Percentiles rank a stretch among this genome's conserved stretches.
These are phyloP conservation scores for Cacoxenus indagator DNA, from an alignment of 2,888 invertebrate genomes.

Conservation along the genomic window DNA sequence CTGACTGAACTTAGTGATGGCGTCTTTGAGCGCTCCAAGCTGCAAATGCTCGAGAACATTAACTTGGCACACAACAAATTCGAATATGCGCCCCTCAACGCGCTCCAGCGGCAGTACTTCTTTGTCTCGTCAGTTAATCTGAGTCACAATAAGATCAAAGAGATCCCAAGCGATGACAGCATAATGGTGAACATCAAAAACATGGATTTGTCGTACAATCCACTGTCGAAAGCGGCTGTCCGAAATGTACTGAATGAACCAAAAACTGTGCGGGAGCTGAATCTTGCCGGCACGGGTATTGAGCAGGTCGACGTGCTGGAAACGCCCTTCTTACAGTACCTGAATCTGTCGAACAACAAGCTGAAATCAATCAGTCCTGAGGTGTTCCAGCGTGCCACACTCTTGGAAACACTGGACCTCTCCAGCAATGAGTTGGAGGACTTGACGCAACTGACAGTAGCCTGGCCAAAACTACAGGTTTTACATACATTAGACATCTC, in stretches of 20 bases:
- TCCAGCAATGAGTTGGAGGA: constrained; percentile 79
- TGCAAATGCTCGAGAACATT: constrained; percentile 86
- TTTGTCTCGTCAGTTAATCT: constrained; percentile 84
- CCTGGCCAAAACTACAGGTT: constrained; percentile 80
- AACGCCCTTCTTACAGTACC: constrained; percentile 84
- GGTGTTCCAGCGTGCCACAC: constrained; percentile 83
- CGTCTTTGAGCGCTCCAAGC: constrained; percentile 84
- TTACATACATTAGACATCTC: constrained; percentile 85
- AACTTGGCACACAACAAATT: constrained; percentile 83
- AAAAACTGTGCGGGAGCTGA: constrained; percentile 86
- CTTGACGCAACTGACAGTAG: constrained; percentile 75
- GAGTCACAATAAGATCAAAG: constrained; percentile 81
- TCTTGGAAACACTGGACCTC: constrained; percentile 83
- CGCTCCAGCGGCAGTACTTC: constrained; percentile 87
- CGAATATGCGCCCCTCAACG: constrained; percentile 82
- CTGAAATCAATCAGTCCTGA: constrained; percentile 77
- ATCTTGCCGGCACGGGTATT: constrained; percentile 86
- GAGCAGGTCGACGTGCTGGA: constrained; percentile 78
- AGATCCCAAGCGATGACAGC: constrained; percentile 87
- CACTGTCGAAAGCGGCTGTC: constrained; percentile 81
- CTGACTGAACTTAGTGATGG: constrained; percentile 83
- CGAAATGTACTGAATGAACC: constrained; percentile 86
- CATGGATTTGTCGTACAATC: constrained; percentile 88
- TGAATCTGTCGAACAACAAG: constrained; percentile 85
- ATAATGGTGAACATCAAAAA: constrained; percentile 90